These are phyloP conservation scores for Drosophila virilis DNA, from an alignment of 1,140 invertebrate genomes.

Conservation along the genomic window DNA sequence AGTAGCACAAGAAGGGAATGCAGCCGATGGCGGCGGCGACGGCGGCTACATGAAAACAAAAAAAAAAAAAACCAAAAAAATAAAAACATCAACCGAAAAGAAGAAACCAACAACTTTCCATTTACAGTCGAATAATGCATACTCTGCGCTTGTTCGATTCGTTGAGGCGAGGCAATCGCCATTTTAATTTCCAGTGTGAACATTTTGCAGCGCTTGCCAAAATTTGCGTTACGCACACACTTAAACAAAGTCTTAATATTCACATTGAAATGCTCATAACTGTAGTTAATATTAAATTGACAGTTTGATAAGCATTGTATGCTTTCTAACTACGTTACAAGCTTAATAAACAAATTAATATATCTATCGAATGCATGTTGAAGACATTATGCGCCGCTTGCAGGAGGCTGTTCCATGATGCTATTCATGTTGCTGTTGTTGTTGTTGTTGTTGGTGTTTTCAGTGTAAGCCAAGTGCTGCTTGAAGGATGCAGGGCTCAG, in stretches of 20 bases:
- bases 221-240: no score
- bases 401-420: constrained; percentile 42
- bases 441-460: constrained; percentile 28
- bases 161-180: no score
- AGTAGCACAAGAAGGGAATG: constrained; percentile 35
- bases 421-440: constrained; percentile 19
- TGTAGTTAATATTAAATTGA: no score
- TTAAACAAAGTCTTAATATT: no score
- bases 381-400: constrained; percentile 53
- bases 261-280: no score
- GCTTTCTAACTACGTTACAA: constrained; percentile 1
- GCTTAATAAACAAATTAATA: not conserved
- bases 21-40: constrained; percentile 65
- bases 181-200: no score
- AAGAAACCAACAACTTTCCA: constrained; percentile 2
- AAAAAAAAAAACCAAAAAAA: constrained; percentile 54
- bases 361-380: not conserved
- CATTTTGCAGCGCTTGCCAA: no score
- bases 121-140: constrained; percentile 5
- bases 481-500: constrained; percentile 12
- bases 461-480: constrained; percentile 42
- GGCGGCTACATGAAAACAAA: constrained; percentile 62
- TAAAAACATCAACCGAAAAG: constrained; percentile 53
- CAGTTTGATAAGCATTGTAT: no score
- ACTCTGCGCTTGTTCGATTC: constrained; percentile 3